These are phyloP conservation scores for Diarsia rubi DNA, from an alignment of 2,888 invertebrate species.

Conservation along the genomic window DNA sequence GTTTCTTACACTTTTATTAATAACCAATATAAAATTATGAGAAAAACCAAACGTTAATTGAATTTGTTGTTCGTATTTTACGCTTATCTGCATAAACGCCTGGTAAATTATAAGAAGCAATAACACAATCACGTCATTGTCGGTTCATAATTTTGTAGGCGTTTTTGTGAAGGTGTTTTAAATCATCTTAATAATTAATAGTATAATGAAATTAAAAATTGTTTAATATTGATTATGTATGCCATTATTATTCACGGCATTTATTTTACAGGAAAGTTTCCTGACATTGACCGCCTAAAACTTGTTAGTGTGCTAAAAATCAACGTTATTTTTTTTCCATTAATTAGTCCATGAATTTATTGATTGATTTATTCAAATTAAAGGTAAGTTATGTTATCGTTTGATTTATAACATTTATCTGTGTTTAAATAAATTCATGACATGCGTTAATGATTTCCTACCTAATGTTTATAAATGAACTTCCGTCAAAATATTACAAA, in stretches of 20 bases:
- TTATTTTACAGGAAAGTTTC: not conserved
- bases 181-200: not conserved
- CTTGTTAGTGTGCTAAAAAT: not conserved
- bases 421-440: constrained; percentile 5
- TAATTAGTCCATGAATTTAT: not conserved
- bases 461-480: constrained; percentile 17
- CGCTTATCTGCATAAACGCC: constrained; percentile 35
- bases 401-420: not conserved
- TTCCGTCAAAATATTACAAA: constrained; percentile 38
- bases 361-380: not conserved
- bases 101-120: constrained; percentile 44
- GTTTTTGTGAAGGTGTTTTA: constrained; percentile 4
- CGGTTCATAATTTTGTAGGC: constrained; percentile 34
- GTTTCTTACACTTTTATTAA: not conserved
- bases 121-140: constrained; percentile 10
- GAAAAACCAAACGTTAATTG: not conserved
- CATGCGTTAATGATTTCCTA: constrained; percentile 25
- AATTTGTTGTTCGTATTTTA: not conserved
- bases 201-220: not conserved
- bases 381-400: not conserved
- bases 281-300: not conserved
- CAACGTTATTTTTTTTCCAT: not conserved
- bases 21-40: not conserved
- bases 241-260: not conserved
- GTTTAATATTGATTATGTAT: not conserved